Conservation (phyloP, 2,888 invertebrate genomes). For the Noctua fimbriata region DNA sequence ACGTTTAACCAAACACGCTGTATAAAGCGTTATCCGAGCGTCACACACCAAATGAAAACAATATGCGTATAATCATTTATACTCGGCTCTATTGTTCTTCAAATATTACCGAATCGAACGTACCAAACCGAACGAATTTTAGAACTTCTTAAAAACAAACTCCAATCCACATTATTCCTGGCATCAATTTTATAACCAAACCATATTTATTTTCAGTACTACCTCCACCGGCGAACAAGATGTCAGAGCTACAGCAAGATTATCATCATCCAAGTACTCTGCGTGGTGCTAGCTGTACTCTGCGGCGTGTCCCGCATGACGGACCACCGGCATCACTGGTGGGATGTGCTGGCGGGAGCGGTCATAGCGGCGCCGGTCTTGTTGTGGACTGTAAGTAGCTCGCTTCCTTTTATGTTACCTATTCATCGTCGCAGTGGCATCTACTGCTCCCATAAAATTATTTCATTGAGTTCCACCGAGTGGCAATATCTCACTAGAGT, state of each 20-base stretch:
- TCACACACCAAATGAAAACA: too few species aligned
- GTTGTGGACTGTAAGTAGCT: conserved; percentile 89
- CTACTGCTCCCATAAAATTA: too few species aligned
- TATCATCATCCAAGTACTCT: conserved; percentile 88
- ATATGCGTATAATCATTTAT: too few species aligned
- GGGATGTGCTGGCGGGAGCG: conserved; percentile 93
- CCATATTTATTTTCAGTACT: conserved; percentile 86
- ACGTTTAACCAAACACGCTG: too few species aligned
- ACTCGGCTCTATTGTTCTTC: neutral
- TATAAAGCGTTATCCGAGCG: too few species aligned
- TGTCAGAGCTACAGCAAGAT: conserved; percentile 72
- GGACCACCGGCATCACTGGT: conserved; percentile 94
- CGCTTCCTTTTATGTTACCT: neutral
- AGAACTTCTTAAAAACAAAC: too few species aligned
- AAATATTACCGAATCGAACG: neutral
- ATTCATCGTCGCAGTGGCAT: too few species aligned
- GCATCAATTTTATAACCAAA: neutral
- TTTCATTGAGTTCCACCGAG: too few species aligned
- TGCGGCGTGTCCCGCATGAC: conserved; percentile 92
- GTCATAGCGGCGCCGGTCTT: conserved; percentile 89
- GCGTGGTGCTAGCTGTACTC: conserved; percentile 87
- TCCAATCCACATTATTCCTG: neutral
- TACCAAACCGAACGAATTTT: neutral
- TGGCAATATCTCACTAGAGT: too few species aligned
- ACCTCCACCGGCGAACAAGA: conserved; percentile 86